Evolutionary conservation across 2,797 vertebrate species (phyloP).

Genomic region (Danio choprae): DNA sequence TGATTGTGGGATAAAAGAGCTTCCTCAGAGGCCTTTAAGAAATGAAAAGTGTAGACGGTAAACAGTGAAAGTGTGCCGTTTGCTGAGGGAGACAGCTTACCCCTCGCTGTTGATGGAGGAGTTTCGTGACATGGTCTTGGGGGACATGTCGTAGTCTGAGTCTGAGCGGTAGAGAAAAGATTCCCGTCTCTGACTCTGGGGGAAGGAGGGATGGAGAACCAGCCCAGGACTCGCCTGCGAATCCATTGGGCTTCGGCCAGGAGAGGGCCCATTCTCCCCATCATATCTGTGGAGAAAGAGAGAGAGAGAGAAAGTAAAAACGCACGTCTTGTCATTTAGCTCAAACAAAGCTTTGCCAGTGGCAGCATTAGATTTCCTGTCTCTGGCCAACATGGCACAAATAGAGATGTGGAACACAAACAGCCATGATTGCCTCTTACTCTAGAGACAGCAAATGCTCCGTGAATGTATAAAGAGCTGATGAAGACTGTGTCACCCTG

Average conservation of each 20-base stretch:
- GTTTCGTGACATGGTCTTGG: constrained; percentile 93
- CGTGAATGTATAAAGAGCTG: constrained; percentile 43
- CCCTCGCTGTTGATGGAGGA: constrained; percentile 92
- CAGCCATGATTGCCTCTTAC: constrained; percentile 36
- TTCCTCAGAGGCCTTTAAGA: constrained; percentile 17
- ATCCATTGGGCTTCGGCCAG: constrained; percentile 90
- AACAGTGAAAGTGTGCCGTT: constrained; percentile 1
- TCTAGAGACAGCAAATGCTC: constrained; percentile 26
- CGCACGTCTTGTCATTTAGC: constrained; percentile 47
- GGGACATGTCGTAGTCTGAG: constrained; percentile 93
- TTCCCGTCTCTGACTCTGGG: constrained; percentile 88
- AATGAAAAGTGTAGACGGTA: constrained; percentile 24
- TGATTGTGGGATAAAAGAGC: constrained; percentile 22
- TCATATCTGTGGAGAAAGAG: constrained; percentile 79
- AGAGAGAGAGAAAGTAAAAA: constrained; percentile 2
- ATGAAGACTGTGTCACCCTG: constrained; percentile 37
- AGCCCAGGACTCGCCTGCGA: constrained; percentile 91
- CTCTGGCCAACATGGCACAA: constrained; percentile 31
- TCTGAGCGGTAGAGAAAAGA: constrained; percentile 94
- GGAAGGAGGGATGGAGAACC: constrained; percentile 86
- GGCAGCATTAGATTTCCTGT: constrained; percentile 26
- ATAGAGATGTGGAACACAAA: constrained; percentile 46
- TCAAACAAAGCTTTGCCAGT: constrained; percentile 23
- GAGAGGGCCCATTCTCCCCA: constrained; percentile 90
- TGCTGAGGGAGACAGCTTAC: constrained; percentile 74